Percentiles rank a stretch among this genome's conserved stretches.
phyloP scores from a whole-genome alignment of 2,888 invertebrate species.

The Cordylochernes scorpioides region DNA sequence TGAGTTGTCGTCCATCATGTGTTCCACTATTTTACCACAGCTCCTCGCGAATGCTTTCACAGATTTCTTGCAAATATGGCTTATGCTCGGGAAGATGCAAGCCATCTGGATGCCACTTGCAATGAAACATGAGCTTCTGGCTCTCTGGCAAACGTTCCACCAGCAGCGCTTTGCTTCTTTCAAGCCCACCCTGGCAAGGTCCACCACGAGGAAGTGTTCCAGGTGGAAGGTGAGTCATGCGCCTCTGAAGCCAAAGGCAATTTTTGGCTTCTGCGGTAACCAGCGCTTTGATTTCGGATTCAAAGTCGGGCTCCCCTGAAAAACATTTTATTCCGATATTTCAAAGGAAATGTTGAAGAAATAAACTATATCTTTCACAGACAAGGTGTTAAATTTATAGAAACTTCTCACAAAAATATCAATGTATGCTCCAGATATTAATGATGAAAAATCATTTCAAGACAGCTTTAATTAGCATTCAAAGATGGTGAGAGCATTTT shows the following conservation, averaged over 20 bases:
- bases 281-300: too few relatives aligned
- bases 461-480: too few relatives aligned
- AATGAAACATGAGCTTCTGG: constrained; percentile 26
- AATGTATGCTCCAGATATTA: too few relatives aligned
- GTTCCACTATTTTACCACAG: constrained; percentile 39
- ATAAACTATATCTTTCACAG: too few relatives aligned
- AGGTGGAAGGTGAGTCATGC: constrained; percentile 11
- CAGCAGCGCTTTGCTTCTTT: constrained; percentile 9
- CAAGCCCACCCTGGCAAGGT: constrained; percentile 25
- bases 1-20: constrained; percentile 36
- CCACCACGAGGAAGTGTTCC: constrained; percentile 18
- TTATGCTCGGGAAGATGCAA: constrained; percentile 29
- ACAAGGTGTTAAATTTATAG: too few relatives aligned
- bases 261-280: constrained; percentile 47
- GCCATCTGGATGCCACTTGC: constrained; percentile 28
- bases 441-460: too few relatives aligned
- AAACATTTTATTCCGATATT: too few relatives aligned
- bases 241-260: constrained; percentile 35
- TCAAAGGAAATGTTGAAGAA: too few relatives aligned
- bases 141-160: constrained; percentile 11
- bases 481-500: too few relatives aligned
- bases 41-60: constrained; percentile 36
- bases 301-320: too few relatives aligned
- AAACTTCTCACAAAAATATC: too few relatives aligned
- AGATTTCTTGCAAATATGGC: constrained; percentile 36